These are phyloP conservation scores for Bovichtus variegatus DNA, from an alignment of 2,797 vertebrate species.

Conservation along the genomic window DNA sequence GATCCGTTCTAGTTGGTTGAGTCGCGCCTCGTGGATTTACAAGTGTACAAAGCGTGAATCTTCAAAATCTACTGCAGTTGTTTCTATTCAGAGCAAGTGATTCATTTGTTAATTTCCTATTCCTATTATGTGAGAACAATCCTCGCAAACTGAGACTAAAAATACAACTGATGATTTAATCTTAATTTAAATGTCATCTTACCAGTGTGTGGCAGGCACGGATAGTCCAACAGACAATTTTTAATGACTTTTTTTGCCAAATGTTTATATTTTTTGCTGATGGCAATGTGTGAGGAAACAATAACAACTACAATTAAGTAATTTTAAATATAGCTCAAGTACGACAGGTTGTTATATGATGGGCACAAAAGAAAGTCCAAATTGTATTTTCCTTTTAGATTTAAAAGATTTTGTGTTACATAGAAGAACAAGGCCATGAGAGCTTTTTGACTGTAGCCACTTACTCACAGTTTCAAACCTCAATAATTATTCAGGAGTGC, in stretches of 20 bases:
- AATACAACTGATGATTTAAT: neutral
- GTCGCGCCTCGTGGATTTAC: neutral
- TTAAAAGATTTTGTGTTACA: neutral
- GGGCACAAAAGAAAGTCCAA: neutral
- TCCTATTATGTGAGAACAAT: neutral
- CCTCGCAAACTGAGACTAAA: neutral
- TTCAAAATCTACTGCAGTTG: neutral
- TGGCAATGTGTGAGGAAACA: neutral
- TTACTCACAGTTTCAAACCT: neutral
- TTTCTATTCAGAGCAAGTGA: neutral
- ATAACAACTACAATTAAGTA: neutral
- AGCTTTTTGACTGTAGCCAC: neutral
- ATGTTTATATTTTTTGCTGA: neutral
- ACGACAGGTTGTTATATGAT: neutral
- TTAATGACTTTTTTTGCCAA: neutral
- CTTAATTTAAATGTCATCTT: neutral
- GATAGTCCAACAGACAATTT: neutral
- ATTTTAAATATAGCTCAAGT: neutral
- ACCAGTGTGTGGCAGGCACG: neutral
- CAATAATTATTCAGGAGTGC: constrained; percentile 20
- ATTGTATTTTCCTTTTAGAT: neutral
- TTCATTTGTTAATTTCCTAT: neutral
- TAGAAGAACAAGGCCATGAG: neutral
- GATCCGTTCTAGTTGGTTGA: neutral
- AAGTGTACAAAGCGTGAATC: neutral